A percentile compares a stretch with the other conserved stretches of the same genome.
Conservation (phyloP, 2,888 invertebrate genomes). For the Macrosoma leucophasiata region DNA sequence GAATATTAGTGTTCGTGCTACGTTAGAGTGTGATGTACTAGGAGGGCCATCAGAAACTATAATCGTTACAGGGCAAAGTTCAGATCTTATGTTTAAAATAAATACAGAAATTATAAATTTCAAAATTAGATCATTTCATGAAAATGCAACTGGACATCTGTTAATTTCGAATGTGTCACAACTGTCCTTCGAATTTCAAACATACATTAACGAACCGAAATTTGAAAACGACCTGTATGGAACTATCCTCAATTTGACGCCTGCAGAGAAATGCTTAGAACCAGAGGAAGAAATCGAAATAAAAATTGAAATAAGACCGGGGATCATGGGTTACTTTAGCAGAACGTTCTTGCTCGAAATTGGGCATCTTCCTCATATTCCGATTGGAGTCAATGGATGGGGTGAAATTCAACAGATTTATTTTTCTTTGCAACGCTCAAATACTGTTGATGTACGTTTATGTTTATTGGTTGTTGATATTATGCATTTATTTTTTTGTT, state of each 20-base stretch:
- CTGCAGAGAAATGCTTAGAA: slow-evolving; percentile 52
- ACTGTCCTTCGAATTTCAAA: slow-evolving; percentile 59
- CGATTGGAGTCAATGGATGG: slow-evolving; percentile 72
- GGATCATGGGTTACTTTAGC: slow-evolving; percentile 71
- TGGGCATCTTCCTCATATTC: slow-evolving; percentile 69
- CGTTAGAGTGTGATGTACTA: slow-evolving; percentile 67
- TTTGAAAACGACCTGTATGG: slow-evolving; percentile 52
- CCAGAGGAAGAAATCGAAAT: slow-evolving; percentile 55
- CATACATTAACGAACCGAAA: slow-evolving; percentile 46
- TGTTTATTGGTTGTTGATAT: slow-evolving; percentile 7
- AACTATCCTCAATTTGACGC: slow-evolving; percentile 60
- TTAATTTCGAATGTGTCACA: slow-evolving; percentile 66
- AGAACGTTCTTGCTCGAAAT: slow-evolving; percentile 68
- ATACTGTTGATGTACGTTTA: slow-evolving; percentile 38
- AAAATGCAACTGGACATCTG: slow-evolving; percentile 48
- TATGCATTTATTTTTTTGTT: slow-evolving; percentile 1
- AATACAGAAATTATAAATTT: slow-evolving; percentile 57
- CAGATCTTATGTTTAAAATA: slow-evolving; percentile 66
- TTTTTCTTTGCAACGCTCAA: slow-evolving; percentile 60
- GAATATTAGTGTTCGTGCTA: slow-evolving; percentile 60
- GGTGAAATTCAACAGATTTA: slow-evolving; percentile 77
- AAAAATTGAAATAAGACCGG: slow-evolving; percentile 68
- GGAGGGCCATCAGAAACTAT: slow-evolving; percentile 75
- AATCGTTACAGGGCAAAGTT: slow-evolving; percentile 65
- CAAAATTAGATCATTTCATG: slow-evolving; percentile 62